Evolutionary conservation across 2,797 vertebrate species (phyloP), one percentile per base, ranked within the genome.

Genomic region (Rhynchonycteris naso): DNA sequence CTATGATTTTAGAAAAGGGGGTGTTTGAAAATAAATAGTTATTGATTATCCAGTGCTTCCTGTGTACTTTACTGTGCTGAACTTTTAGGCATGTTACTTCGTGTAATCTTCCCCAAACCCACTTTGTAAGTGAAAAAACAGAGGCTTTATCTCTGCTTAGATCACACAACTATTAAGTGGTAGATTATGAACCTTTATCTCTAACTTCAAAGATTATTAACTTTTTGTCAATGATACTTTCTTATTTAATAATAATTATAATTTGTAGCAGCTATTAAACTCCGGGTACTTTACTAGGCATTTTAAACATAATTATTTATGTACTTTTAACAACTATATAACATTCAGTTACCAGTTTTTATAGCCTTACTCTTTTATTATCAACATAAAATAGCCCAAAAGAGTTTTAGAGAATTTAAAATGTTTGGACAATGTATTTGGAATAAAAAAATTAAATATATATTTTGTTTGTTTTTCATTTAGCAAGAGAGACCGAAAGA

Each of bases 221-320:
- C 7, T 63, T 56, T 56, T 87, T 81, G 28, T 66, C 22, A 47
- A 47, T 65, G 54, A 24, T 88, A 13, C 35, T 84, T 61, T 68
- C 43, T 68, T 61, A 86, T 69, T 86, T 93, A 93, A 91, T 84
- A 66, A 75, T 54, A 50, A 74, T 81, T 47, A 54, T 65, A 26
- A 43, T 63, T 80, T 63, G 71, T 22, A 71, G 43, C 66, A 71
- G 26, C 26, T 71, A 4, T 72, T 88, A 74, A 81, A 58, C 88
- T 88, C 22, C 38, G 58, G 14, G 38, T 50, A 58, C 78, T 59
- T 80, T 82, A 30, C 35, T 88, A 68, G 28, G 28, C 68, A 82
- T 88, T 88, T 82, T 74, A 82, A 7, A 30, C 6, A 30, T 58
- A 63, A 58, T 75, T 82, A 54, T 80, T 80, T 59, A 66, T 82